These are phyloP conservation scores for Girardinus metallicus DNA, from an alignment of 2,797 vertebrate genomes.

Conservation along the genomic window DNA sequence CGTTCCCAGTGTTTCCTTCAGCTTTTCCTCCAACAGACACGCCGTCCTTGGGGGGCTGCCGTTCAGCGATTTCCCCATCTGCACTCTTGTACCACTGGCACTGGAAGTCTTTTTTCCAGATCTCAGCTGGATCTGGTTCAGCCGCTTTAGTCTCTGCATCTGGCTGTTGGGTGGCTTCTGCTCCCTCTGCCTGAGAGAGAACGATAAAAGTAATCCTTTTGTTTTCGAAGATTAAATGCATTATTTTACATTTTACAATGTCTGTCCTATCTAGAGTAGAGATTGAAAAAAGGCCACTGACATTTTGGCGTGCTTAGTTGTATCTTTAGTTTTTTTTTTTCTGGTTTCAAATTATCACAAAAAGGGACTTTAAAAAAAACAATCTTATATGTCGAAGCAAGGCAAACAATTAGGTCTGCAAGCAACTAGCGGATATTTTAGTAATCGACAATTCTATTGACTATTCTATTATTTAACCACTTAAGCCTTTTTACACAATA, in stretches of 20 bases:
- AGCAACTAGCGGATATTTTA: too few species aligned
- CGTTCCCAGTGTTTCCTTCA: constrained; percentile 16
- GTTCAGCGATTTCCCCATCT: constrained; percentile 75
- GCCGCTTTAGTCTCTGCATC: constrained; percentile 49
- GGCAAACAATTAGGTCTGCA: background rate
- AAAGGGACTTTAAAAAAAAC: background rate
- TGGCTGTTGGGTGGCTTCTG: constrained; percentile 69
- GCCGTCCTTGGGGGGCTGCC: constrained; percentile 74
- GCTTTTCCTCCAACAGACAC: constrained; percentile 36
- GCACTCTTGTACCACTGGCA: constrained; percentile 83
- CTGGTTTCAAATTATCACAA: background rate
- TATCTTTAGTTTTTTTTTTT: background rate
- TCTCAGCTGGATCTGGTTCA: constrained; percentile 73
- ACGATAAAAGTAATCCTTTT: constrained; percentile 10
- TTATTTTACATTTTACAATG: constrained; percentile 1
- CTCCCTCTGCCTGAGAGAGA: constrained; percentile 58
- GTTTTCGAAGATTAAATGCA: background rate
- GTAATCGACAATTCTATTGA: too few species aligned
- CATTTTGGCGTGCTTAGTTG: constrained; percentile 1
- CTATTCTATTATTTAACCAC: too few species aligned
- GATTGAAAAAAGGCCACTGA: background rate
- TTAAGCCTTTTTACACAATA: too few species aligned
- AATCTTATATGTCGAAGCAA: background rate
- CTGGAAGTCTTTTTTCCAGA: constrained; percentile 82
- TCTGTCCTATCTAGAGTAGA: background rate